Evolutionary conservation across 1,140 invertebrate genomes (phyloP).

Genomic region (Apis florea): DNA sequence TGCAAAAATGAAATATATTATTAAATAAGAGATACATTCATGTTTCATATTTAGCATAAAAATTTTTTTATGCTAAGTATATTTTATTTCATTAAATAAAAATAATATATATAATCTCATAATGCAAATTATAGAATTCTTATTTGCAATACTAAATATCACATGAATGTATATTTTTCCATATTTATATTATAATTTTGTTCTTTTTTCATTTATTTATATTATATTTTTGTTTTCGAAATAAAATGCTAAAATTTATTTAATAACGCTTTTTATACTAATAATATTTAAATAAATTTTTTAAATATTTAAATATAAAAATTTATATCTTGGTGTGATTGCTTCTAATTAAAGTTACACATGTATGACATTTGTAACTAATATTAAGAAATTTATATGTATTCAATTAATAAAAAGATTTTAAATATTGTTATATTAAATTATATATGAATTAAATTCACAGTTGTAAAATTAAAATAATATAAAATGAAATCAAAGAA

Average conservation of each 20-base stretch:
- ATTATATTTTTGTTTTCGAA: not conserved
- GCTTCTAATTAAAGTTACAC: not conserved
- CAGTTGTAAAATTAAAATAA: not conserved
- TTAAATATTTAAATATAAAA: slow-evolving; percentile 1
- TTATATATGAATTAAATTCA: not conserved
- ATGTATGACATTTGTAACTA: slow-evolving; percentile 7
- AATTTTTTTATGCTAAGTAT: not conserved
- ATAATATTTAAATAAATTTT: not conserved
- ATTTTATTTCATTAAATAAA: not conserved
- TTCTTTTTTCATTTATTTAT: not conserved
- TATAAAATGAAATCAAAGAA: slow-evolving; percentile 16
- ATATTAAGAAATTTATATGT: slow-evolving; percentile 16
- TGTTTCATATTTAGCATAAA: slow-evolving; percentile 20
- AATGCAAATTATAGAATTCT: not conserved
- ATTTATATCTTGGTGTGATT: not conserved
- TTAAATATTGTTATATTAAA: slow-evolving; percentile 27
- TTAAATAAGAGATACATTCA: slow-evolving; percentile 8
- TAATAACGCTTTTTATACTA: not conserved
- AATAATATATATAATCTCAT: not conserved
- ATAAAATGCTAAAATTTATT: slow-evolving; percentile 5
- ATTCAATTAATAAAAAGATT: not conserved
- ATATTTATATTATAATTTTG: not conserved
- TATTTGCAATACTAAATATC: slow-evolving; percentile 6
- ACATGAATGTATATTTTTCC: slow-evolving; percentile 21
- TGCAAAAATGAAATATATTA: slow-evolving; percentile 10